Evolutionary conservation across 1,140 invertebrate species (phyloP).

Genomic region (Limonius californicus): DNA sequence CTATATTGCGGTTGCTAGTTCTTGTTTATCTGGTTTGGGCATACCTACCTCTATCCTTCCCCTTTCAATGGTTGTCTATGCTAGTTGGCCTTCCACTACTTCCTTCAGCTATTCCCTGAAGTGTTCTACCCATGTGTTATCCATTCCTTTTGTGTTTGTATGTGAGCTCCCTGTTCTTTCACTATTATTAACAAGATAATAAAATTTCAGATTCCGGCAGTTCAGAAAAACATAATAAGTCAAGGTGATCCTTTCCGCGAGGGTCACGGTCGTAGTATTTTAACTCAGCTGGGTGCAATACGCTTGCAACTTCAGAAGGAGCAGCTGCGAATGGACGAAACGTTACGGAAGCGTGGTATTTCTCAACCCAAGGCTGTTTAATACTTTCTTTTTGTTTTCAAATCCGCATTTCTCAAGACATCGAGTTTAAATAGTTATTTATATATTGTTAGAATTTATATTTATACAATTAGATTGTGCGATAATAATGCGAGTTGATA

Average conservation of each 20-base stretch:
- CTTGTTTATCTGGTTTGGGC: too few relatives aligned
- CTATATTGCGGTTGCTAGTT: too few relatives aligned
- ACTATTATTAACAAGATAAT: too few relatives aligned
- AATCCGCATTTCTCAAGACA: neutral
- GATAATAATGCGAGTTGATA: constrained; percentile 7
- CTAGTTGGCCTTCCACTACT: too few relatives aligned
- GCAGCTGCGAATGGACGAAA: constrained; percentile 53
- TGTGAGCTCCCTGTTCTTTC: too few relatives aligned
- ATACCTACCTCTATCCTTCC: too few relatives aligned
- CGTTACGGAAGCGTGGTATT: constrained; percentile 39
- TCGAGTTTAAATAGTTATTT: constrained; percentile 25
- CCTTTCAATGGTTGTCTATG: too few relatives aligned
- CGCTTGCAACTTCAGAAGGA: constrained; percentile 54
- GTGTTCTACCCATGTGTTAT: too few relatives aligned
- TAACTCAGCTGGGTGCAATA: constrained; percentile 58
- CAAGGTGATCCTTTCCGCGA: constrained; percentile 45
- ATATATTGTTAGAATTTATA: constrained; percentile 24
- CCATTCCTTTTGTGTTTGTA: too few relatives aligned
- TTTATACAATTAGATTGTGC: constrained; percentile 15
- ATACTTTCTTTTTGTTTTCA: neutral
- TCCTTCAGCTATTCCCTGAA: too few relatives aligned
- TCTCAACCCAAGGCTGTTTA: constrained; percentile 41
- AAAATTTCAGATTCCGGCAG: neutral
- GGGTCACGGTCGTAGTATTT: constrained; percentile 50
- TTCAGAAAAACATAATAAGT: constrained; percentile 54